Conservation (phyloP, 1,140 invertebrate species). For the Sitodiplosis mosellana region DNA sequence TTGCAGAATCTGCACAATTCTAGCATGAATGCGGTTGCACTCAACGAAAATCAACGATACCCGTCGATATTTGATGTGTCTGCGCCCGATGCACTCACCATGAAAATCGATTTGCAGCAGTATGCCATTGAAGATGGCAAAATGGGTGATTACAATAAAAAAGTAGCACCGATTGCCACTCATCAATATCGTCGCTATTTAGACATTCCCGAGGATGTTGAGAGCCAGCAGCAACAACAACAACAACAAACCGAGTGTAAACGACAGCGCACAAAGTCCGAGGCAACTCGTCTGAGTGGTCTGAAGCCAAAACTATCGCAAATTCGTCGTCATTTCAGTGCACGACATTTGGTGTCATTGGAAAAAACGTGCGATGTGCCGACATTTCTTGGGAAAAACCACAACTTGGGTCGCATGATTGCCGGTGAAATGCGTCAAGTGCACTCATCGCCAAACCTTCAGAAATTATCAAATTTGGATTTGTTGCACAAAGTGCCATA, state of each 20-base stretch:
- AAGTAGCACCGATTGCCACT: too few species aligned
- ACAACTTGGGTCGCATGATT: too few species aligned
- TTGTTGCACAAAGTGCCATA: background rate
- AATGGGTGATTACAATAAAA: too few species aligned
- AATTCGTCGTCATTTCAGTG: background rate
- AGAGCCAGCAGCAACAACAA: background rate
- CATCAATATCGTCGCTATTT: too few species aligned
- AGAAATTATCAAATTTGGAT: background rate
- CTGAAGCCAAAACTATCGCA: background rate
- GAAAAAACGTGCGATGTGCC: background rate
- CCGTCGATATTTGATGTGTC: too few species aligned
- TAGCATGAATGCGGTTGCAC: constrained; percentile 8
- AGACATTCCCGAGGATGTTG: too few species aligned
- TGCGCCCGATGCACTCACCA: background rate
- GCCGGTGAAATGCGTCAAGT: background rate
- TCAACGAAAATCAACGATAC: background rate
- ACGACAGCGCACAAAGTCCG: too few species aligned
- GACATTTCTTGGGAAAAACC: too few species aligned
- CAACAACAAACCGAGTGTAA: background rate
- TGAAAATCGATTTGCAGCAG: background rate
- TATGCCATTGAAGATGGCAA: too few species aligned
- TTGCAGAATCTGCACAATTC: background rate
- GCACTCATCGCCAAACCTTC: constrained; percentile 1
- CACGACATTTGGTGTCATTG: background rate
- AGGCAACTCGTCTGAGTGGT: background rate